phyloP scores from a whole-genome alignment of 2,797 vertebrate genomes.

The Melanotaenia boesemani region DNA sequence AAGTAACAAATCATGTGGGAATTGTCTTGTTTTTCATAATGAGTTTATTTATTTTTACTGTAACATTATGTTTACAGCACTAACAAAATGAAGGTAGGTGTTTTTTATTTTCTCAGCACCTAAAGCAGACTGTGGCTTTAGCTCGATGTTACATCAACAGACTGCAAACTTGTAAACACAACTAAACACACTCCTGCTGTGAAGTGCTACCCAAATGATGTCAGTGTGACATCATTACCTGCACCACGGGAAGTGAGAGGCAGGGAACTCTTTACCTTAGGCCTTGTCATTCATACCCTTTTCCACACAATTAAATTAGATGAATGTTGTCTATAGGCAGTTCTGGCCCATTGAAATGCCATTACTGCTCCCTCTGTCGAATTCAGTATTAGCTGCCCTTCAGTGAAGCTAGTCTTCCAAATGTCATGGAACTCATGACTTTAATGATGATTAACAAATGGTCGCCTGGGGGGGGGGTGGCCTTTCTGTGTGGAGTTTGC shows the following conservation, averaged over 20 bases:
- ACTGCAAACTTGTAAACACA: slow-evolving; percentile 8
- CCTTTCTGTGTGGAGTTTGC: no score
- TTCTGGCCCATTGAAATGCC: slow-evolving; percentile 72
- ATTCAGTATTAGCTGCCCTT: slow-evolving; percentile 67
- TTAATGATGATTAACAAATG: slow-evolving; percentile 61
- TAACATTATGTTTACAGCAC: neutral
- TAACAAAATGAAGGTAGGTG: neutral
- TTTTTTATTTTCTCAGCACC: neutral
- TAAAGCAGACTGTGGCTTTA: slow-evolving; percentile 24
- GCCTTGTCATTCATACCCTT: slow-evolving; percentile 39
- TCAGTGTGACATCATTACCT: slow-evolving; percentile 71
- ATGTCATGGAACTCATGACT: slow-evolving; percentile 70
- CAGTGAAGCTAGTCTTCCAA: slow-evolving; percentile 58
- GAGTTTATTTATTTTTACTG: neutral
- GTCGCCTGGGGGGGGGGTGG: no score
- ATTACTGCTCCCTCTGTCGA: slow-evolving; percentile 65
- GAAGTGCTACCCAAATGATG: slow-evolving; percentile 57
- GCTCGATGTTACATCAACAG: slow-evolving; percentile 30
- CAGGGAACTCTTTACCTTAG: slow-evolving; percentile 60
- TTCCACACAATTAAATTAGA: slow-evolving; percentile 70
- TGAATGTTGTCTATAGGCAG: slow-evolving; percentile 74
- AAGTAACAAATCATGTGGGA: neutral
- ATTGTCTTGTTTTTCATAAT: neutral
- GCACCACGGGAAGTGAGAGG: slow-evolving; percentile 42
- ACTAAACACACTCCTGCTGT: slow-evolving; percentile 13